Evolutionary conservation across 2,888 invertebrate species (phyloP).

Genomic region (Pteria penguin): DNA sequence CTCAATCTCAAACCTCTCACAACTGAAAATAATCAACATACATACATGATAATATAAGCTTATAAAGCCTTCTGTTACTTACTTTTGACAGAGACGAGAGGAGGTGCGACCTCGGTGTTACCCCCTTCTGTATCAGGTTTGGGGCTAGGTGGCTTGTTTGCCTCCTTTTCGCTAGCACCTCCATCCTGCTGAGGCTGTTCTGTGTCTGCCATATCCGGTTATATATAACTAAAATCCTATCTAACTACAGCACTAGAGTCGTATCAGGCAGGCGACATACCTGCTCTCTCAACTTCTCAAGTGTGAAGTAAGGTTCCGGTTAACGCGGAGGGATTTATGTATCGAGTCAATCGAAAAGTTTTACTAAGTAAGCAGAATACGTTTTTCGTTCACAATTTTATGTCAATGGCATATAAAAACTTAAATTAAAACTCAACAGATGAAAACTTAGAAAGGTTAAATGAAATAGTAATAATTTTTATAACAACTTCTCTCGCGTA

Average conservation of each 20-base stretch:
- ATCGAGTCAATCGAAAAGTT: no score
- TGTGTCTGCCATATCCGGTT: conserved; percentile 60
- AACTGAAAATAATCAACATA: no score
- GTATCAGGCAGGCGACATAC: background rate
- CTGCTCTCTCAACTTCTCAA: conserved; percentile 16
- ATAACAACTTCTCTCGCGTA: conserved; percentile 35
- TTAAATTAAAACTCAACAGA: no score
- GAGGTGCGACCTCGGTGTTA: conserved; percentile 74
- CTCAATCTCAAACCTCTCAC: no score
- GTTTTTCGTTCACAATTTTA: no score
- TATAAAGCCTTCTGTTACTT: conserved; percentile 41
- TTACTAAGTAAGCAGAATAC: no score
- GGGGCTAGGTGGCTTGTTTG: conserved; percentile 75
- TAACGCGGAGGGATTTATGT: conserved; percentile 23
- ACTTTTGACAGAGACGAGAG: conserved; percentile 74
- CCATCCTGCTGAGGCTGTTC: conserved; percentile 58
- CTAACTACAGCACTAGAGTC: background rate
- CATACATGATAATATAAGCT: background rate
- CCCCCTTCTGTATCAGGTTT: conserved; percentile 76
- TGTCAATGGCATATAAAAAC: no score
- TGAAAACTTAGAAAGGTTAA: no score
- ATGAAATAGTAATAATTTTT: no score
- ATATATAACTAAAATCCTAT: background rate
- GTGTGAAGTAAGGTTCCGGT: conserved; percentile 24
- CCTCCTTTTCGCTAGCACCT: conserved; percentile 73